A percentile compares a stretch with the other conserved stretches of the same genome.
Conservation (phyloP, 2,113 vertebrate genomes). For the Colaptes auratus region DNA sequence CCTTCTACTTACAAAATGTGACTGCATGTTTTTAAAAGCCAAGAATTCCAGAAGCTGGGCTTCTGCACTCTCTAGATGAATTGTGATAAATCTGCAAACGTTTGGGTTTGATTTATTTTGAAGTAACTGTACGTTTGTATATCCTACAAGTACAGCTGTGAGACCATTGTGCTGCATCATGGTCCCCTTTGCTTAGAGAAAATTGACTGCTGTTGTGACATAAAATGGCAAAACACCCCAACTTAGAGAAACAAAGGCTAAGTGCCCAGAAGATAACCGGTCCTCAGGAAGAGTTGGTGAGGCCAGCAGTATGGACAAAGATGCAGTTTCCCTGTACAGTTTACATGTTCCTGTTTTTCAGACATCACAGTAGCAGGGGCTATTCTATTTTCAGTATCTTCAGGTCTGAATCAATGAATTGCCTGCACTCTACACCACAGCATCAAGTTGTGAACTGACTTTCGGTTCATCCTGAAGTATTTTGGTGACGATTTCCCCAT, state of each 20-base stretch:
- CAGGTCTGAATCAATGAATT: neutral
- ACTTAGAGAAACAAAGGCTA: neutral
- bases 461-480: neutral
- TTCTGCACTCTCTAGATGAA: neutral
- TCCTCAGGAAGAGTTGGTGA: neutral
- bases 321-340: neutral
- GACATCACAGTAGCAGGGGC: rapidly evolving
- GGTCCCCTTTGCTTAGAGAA: neutral
- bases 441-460: neutral
- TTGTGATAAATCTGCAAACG: neutral
- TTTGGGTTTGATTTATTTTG: neutral
- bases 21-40: neutral
- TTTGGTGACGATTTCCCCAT: neutral
- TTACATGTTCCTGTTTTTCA: neutral
- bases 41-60: neutral
- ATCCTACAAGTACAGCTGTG: neutral
- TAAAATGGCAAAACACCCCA: neutral
- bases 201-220: neutral
- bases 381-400: neutral
- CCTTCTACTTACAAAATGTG: neutral
- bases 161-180: neutral
- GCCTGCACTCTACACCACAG: neutral
- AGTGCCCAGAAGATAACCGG: neutral
- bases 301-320: neutral
- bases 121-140: neutral